phyloP scores from a whole-genome alignment of 2,888 invertebrate genomes.

The Vandiemenella viatica region DNA sequence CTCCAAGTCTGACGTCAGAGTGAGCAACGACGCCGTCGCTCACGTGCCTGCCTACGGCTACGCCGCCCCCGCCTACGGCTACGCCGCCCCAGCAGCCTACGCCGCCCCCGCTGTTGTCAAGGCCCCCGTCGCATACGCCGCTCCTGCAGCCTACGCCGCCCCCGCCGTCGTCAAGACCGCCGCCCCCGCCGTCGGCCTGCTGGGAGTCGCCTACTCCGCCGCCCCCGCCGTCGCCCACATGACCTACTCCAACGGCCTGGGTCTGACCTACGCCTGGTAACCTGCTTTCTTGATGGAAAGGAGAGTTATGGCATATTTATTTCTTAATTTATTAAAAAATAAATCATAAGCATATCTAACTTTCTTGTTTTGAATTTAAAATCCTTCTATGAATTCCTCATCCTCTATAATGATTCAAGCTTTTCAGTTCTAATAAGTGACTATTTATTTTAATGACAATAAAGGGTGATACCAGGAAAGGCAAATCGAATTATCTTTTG shows the following conservation, averaged over 20 bases:
- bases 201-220: slow-evolving; percentile 22
- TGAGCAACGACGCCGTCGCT: slow-evolving; percentile 23
- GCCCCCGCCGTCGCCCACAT: slow-evolving; percentile 21
- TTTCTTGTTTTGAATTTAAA: no score
- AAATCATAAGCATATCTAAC: no score
- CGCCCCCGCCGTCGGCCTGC: slow-evolving; percentile 11
- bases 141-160: slow-evolving; percentile 14
- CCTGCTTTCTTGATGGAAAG: neutral
- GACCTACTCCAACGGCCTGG: slow-evolving; percentile 17
- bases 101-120: slow-evolving; percentile 15
- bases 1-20: slow-evolving; percentile 50
- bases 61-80: no score
- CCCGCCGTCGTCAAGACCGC: slow-evolving; percentile 12
- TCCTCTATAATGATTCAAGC: no score
- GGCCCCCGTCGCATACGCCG: slow-evolving; percentile 5
- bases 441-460: no score
- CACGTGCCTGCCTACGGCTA: slow-evolving; percentile 12
- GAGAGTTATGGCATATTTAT: neutral
- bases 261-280: slow-evolving; percentile 12
- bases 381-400: no score
- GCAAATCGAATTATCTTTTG: no score
- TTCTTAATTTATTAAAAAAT: no score
- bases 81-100: slow-evolving; percentile 2
- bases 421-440: no score
- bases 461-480: no score